Base-by-base conservation (phyloP, 1,140 invertebrate species). In the Caerostris extrusa region DNA sequence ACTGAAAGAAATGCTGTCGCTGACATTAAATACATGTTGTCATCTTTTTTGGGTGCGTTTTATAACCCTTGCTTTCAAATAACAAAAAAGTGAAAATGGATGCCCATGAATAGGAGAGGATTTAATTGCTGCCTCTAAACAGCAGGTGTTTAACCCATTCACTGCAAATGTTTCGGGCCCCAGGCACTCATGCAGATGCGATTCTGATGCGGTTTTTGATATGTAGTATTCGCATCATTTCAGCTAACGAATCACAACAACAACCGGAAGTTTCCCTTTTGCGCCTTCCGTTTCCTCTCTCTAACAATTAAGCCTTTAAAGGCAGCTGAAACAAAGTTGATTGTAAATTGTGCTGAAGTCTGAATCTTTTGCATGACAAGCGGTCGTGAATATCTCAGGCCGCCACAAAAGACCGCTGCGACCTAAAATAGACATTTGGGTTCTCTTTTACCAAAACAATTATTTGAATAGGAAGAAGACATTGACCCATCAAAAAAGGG, bases 291-390 rank as follows among this genome's bases (percentile, higher is more conserved):
- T 61, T 89, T 89, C 87, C 87, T 34, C 64, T 89, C 53, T 50
- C 34, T 0, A 60, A 69, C 87, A 61, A 89, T 89, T 55, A 89
- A 69, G 64, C 64, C 87, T 89, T 69, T 89, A 53, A n/a, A 60
- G 19, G 87, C 87, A 64, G 87, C 61, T 55, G 87, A 89, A 89
- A 69, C 60, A 71, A 89, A 89, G 34, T 87, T 61, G 14, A 7
- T 57, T 83, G 82, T 58, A 19, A 83, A 83, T 83, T 83, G 57
- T 0, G 14, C 55, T n/a, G 17, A 56, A n/a, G 34, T 19, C 19
- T 83, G 14, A 12, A n/a, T 64, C 17, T 83, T 58, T 56, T 58
- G 34, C 50, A 77, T 77, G 71, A 8, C 3, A 77, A 77, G 71
- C 50, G 10, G 53, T 53, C 34, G 7, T 64, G 71, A 14, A 53